Base-by-base conservation (phyloP, 2,797 vertebrate genomes). In the Sarcoramphus papa region DNA sequence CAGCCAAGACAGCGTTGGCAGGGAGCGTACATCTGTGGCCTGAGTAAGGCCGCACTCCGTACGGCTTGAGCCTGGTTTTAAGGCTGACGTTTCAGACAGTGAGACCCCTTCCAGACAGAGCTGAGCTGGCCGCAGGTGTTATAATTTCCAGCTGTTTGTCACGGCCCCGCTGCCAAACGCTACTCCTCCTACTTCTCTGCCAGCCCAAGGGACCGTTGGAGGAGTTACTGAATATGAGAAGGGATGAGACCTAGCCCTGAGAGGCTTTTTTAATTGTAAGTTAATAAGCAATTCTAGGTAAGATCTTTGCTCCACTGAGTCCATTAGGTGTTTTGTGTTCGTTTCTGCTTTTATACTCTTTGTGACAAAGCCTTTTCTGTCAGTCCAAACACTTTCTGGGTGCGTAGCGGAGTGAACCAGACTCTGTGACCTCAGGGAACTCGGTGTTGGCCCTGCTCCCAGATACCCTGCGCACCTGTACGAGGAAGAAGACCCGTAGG, bases 401-500 rank as follows among this genome's bases (percentile, higher is more conserved):
- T n/a, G 60, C 2, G 8, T 7, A 40, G 51, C 4, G 31, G 17
- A 20, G 9, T 6, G 28, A 73, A 40, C 12, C 53, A 9, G 9
- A 22, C 64, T 7, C 57, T 15, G n/a, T 28, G 35, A 17, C 28
- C 45, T 19, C 21, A 3, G 15, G 22, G 35, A 12, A 12, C 25
- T 40, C 3, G 3, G n/a, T 7, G 25, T 14, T 9, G 8, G 30
- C 48, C 50, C 35, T 27, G 18, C 13, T 45, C 69, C 48, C 56
- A 14, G 40, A 6, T 12, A 25, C 23, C 10, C 70, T 11, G 20
- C 8, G 3, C 33, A 19, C 53, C 31, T 13, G 1, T 12, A 17
- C 0, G 1, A 7, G 37, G 37, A 48, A 30, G 54, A 37, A 37
- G 30, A 10, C 60, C 40, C 0, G 0, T 0, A 0, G 41, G 50